Base-by-base conservation (phyloP, 2,113 vertebrate genomes). In the Eolophus roseicapilla region DNA sequence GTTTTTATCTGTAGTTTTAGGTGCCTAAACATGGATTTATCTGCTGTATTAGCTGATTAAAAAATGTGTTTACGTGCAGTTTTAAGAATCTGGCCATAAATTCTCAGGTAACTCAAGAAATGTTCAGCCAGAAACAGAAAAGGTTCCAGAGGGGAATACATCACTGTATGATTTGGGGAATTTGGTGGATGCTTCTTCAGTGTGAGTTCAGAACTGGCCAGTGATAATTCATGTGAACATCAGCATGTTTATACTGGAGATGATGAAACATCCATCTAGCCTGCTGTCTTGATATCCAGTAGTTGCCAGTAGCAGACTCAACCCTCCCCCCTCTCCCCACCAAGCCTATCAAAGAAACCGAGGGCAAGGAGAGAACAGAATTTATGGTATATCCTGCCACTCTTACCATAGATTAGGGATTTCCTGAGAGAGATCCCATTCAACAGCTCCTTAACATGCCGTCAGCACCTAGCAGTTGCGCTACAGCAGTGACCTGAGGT, bases 21-120 rank as follows among this genome's bases (percentile, higher is more conserved):
- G 93, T 95, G 93, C 25, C 86, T 97, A 94, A 96, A 91, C 86
- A 76, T 85, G 85, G 84, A 94, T 96, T 95, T 96, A 96, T 96
- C 67, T 82, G 59, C 37, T 88, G 41, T n/a, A 85, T 88, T 93
- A 91, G n/a, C 67, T 88, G 93, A 95, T 80, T 91, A 21, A 85
- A 96, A 87, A 85, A 83, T 49, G 8, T 95, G 93, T 93, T 95
- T 96, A 77, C 65, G 28, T 70, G 63, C 49, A 90, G n/a, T 86
- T 92, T 84, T 94, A 84, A 92, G 93, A 90, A 82, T 79, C 90
- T 89, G 69, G 17, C 77, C 88, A 86, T 96, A 96, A 96, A 95
- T 97, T 93, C 88, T 96, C 93, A 91, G 57, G 86, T 96, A 94
- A 93, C 35, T 76, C 39, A 69, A 93, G 57, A 94, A 92, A 88